Evolutionary conservation across 2,797 vertebrate genomes (phyloP).

Genomic region (Gymnothorax javanicus): DNA sequence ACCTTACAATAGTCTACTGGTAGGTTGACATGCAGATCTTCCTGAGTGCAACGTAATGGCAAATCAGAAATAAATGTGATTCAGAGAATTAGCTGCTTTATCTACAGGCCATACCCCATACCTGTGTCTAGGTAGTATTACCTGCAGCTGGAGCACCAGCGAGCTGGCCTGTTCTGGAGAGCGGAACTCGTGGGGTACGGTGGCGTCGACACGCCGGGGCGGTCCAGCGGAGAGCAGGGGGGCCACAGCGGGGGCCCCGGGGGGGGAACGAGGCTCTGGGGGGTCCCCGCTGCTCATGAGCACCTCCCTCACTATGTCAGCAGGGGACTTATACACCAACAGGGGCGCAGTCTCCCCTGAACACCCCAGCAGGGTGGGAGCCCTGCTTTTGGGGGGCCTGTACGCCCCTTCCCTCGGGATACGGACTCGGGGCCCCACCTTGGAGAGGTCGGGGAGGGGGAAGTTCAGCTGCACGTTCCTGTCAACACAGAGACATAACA

Average conservation of each 20-base stretch:
- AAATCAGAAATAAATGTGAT: no score
- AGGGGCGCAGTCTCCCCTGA: slow-evolving; percentile 41
- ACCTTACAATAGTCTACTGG: no score
- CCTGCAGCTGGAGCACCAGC: slow-evolving; percentile 90
- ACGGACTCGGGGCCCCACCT: slow-evolving; percentile 81
- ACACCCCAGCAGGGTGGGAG: background rate
- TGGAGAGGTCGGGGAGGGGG: slow-evolving; percentile 86
- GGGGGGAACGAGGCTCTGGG: slow-evolving; percentile 2
- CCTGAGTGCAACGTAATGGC: no score
- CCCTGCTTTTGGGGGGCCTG: slow-evolving; percentile 78
- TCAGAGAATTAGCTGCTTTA: no score
- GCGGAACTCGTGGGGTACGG: slow-evolving; percentile 77
- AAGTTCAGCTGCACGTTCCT: slow-evolving; percentile 74
- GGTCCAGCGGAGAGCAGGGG: slow-evolving; percentile 28
- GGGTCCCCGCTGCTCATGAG: slow-evolving; percentile 70
- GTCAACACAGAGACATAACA: slow-evolving; percentile 23
- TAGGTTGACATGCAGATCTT: no score
- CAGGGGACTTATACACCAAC: slow-evolving; percentile 82
- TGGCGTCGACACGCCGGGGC: slow-evolving; percentile 37
- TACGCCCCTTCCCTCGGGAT: slow-evolving; percentile 81
- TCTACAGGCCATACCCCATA: no score
- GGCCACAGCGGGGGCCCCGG: background rate
- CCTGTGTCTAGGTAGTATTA: slow-evolving; percentile 48
- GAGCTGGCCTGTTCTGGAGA: slow-evolving; percentile 77
- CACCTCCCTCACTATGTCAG: slow-evolving; percentile 86